Evolutionary conservation across 30 jellyfish, hydroid and myxozoan genomes (phyloP).

Genomic region (Cassiopea xamachana): DNA sequence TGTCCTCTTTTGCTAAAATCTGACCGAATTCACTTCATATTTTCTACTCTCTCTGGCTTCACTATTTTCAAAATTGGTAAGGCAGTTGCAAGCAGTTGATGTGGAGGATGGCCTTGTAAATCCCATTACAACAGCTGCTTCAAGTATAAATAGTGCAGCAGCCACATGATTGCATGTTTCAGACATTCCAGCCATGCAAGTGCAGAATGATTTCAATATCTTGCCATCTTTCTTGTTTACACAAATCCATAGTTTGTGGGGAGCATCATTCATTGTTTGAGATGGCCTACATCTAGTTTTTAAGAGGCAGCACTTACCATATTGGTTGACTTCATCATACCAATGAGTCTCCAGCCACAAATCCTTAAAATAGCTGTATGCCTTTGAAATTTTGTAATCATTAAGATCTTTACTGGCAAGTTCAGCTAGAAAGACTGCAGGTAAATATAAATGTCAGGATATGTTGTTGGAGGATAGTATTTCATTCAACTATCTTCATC

Average conservation of each 20-base stretch:
- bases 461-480: constrained; percentile 27
- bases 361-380: no score
- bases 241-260: neutral
- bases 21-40: neutral
- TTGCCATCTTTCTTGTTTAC: neutral
- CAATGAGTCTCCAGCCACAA: neutral
- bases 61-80: neutral
- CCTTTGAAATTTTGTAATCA: neutral
- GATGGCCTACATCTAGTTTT: neutral
- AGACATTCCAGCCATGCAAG: neutral
- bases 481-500: constrained; percentile 13
- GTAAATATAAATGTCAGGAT: neutral
- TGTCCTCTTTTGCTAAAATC: neutral
- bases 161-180: neutral
- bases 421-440: neutral
- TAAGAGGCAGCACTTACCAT: neutral
- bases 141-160: neutral
- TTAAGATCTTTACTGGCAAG: neutral
- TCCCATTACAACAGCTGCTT: neutral
- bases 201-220: neutral
- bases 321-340: neutral
- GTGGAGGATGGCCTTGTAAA: neutral
- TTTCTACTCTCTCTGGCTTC: neutral
- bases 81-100: neutral
- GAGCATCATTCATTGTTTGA: neutral